phyloP scores from a whole-genome alignment of 2,888 invertebrate genomes.

The Noctua janthe region DNA sequence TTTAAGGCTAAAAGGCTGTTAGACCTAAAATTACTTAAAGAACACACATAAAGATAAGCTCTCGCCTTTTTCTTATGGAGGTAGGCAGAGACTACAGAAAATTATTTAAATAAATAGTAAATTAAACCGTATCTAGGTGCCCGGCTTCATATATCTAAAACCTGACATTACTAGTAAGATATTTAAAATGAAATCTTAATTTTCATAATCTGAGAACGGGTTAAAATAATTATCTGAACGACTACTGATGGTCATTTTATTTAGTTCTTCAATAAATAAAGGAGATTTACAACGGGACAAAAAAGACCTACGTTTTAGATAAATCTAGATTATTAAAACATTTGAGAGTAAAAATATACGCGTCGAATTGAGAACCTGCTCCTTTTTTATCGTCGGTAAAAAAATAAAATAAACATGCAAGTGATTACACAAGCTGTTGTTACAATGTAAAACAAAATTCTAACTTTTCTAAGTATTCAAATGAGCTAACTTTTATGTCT shows the following conservation, averaged over 20 bases:
- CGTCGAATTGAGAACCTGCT: background rate
- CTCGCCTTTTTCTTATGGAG: too few species aligned
- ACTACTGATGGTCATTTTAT: background rate
- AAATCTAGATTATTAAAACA: background rate
- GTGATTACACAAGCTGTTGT: background rate
- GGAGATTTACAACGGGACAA: background rate
- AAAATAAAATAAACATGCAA: background rate
- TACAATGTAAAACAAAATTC: conserved; percentile 22
- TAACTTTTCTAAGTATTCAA: conserved; percentile 46
- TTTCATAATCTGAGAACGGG: background rate
- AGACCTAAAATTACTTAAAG: background rate
- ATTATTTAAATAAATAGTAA: background rate
- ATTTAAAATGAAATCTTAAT: background rate
- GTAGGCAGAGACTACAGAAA: background rate
- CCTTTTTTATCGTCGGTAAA: background rate
- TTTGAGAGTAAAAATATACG: background rate
- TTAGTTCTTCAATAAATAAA: background rate
- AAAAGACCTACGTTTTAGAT: background rate
- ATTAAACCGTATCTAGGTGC: background rate
- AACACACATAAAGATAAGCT: too few species aligned
- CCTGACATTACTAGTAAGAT: background rate
- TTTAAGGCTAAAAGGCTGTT: background rate
- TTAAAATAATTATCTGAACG: background rate
- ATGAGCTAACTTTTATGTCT: conserved; percentile 54
- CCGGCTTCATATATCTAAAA: background rate